These are phyloP conservation scores for Lepilemur ruficaudatus DNA, from an alignment of 2,797 vertebrate genomes.

Conservation along the genomic window DNA sequence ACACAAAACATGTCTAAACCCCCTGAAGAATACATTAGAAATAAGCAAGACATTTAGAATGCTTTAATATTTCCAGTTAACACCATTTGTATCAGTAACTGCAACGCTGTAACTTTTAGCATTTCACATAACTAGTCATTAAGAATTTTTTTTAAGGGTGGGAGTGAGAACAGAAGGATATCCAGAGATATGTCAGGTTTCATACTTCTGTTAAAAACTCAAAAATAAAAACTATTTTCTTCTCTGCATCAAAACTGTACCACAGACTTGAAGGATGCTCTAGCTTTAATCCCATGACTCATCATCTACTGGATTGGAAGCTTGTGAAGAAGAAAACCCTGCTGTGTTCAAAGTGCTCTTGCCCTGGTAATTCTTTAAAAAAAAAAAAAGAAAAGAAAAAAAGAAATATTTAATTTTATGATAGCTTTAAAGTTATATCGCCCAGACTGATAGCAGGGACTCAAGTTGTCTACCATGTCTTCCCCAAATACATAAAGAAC, in stretches of 20 bases:
- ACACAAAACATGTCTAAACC: slow-evolving; percentile 24
- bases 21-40: slow-evolving; percentile 63
- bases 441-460: background rate
- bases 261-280: slow-evolving; percentile 44
- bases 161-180: slow-evolving; percentile 55
- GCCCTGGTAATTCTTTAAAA: slow-evolving; percentile 74
- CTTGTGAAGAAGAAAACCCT: slow-evolving; percentile 60
- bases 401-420: background rate
- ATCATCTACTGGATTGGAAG: slow-evolving; percentile 68
- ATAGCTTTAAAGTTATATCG: background rate
- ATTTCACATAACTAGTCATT: slow-evolving; percentile 52
- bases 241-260: slow-evolving; percentile 46
- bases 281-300: slow-evolving; percentile 83
- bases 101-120: slow-evolving; percentile 51
- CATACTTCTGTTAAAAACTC: slow-evolving; percentile 60
- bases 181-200: slow-evolving; percentile 23
- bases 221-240: slow-evolving; percentile 68
- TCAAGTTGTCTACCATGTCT: background rate
- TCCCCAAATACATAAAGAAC: slow-evolving; percentile 5
- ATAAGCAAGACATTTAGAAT: slow-evolving; percentile 61
- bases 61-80: slow-evolving; percentile 71
- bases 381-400: background rate
- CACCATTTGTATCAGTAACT: slow-evolving; percentile 29
- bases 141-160: slow-evolving; percentile 45
- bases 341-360: slow-evolving; percentile 56